Conservation (phyloP, 2,113 vertebrate species). For the Antechinus flavipes region DNA sequence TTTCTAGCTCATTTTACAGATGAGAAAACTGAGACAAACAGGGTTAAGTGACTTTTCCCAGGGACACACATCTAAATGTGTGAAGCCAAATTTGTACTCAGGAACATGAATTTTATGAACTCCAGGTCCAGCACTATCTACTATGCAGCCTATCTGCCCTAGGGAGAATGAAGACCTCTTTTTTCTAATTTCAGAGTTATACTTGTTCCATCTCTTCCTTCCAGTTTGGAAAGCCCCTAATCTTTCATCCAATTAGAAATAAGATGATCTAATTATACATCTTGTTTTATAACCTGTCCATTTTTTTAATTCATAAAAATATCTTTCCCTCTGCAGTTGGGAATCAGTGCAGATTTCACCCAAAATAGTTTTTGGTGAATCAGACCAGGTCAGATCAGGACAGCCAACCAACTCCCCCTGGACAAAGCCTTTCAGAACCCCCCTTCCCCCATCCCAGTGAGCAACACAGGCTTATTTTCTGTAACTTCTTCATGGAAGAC, state of each 20-base stretch:
- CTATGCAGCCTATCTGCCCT: neutral
- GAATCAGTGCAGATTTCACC: neutral
- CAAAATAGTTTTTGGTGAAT: neutral
- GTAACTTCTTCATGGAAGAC: neutral
- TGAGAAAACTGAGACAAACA: neutral
- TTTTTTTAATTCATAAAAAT: neutral
- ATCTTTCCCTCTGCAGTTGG: neutral
- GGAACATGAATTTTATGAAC: neutral
- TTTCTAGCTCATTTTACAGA: neutral
- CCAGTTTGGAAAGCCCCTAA: neutral
- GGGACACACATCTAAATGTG: neutral
- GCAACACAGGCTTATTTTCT: neutral
- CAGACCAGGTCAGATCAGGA: neutral
- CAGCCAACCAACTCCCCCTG: neutral
- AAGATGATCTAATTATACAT: neutral
- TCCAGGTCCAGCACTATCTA: neutral
- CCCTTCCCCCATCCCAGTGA: neutral
- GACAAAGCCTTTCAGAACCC: neutral
- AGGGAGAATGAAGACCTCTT: neutral
- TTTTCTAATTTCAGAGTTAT: neutral
- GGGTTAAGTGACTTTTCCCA: neutral
- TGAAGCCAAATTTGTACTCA: neutral
- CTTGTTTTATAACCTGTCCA: neutral
- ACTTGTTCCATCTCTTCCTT: neutral
- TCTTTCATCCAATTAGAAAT: neutral